Evolutionary conservation across 2,797 vertebrate species (phyloP).

Genomic region (Megalops cyprinoides): DNA sequence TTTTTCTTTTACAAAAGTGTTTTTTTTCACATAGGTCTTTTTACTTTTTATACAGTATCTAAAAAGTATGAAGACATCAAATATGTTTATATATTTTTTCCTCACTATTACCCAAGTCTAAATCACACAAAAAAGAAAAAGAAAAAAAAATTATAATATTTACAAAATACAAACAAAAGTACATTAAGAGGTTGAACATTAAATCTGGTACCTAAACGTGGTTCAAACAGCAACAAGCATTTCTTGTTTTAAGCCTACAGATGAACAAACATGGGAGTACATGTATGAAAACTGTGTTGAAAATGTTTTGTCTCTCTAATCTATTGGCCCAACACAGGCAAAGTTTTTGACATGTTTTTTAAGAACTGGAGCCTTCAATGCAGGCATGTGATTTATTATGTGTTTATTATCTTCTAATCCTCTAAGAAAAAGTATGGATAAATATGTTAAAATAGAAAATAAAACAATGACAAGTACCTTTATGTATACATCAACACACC

Average conservation of each 20-base stretch:
- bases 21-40: slow-evolving; percentile 46
- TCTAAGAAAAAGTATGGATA: slow-evolving; percentile 21
- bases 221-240: slow-evolving; percentile 69
- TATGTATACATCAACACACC: neutral
- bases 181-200: slow-evolving; percentile 69
- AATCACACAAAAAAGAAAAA: slow-evolving; percentile 55
- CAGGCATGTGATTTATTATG: neutral
- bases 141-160: slow-evolving; percentile 67
- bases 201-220: slow-evolving; percentile 69
- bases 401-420: slow-evolving; percentile 19
- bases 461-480: slow-evolving; percentile 14
- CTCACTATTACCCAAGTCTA: slow-evolving; percentile 77
- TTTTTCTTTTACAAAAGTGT: slow-evolving; percentile 72
- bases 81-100: slow-evolving; percentile 74
- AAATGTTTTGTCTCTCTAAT: slow-evolving; percentile 46
- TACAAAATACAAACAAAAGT: slow-evolving; percentile 80
- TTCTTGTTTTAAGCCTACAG: slow-evolving; percentile 67
- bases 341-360: slow-evolving; percentile 38
- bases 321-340: slow-evolving; percentile 38
- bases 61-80: slow-evolving; percentile 82
- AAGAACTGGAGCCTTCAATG: slow-evolving; percentile 4
- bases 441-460: slow-evolving; percentile 11
- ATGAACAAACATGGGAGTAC: slow-evolving; percentile 62
- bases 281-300: slow-evolving; percentile 51
- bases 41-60: slow-evolving; percentile 79